Evolutionary conservation across 2,888 invertebrate species (phyloP), one percentile per base, ranked within the genome.

Genomic region (Lycaena phlaeas): DNA sequence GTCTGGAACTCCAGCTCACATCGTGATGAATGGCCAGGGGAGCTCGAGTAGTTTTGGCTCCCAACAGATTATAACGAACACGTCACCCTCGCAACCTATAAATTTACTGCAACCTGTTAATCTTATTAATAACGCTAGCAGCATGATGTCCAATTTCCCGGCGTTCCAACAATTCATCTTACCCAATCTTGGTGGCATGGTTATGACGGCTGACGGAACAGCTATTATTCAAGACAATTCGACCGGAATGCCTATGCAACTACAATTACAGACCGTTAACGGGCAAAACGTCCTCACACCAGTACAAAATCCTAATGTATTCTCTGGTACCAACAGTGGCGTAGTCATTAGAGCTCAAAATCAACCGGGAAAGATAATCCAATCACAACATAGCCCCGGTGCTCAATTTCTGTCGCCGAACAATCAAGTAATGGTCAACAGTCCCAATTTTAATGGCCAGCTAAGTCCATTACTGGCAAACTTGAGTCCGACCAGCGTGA

Each of bases 141-240:
- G 89, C 3, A 88, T 91, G 43, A 89, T 92, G 50, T 90, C 91
- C 37, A 92, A 92, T 61, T 91, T 92, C 62, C 92, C 92, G 0
- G 89, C 91, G 0, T 91, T 92, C 53, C 94, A 94, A 62, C 94
- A 94, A 60, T 90, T 94, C 54, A 89, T 94, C 39, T 90, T 94
- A 41, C 94, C 94, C 7, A 93, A 94, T 51, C 74, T 92, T 2
- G 88, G 92, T 9, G 92, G 94, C 1, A 90, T 94, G 89, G 91
- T 95, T 1, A 92, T 94, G 92, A 90, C 92, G 6, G 90, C 93
- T 0, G 92, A 92, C 57, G 91, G 91, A 17, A 90, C 93, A 0
- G 92, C 93, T 0, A 85, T 94, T 31, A 86, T 94, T 30, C 92
- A 91, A 62, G 92, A 92, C 49, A 87, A 89, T 12, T 85, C 88